Base-by-base conservation (phyloP, 2,797 vertebrate species). In the Brachymystax lenok region DNA sequence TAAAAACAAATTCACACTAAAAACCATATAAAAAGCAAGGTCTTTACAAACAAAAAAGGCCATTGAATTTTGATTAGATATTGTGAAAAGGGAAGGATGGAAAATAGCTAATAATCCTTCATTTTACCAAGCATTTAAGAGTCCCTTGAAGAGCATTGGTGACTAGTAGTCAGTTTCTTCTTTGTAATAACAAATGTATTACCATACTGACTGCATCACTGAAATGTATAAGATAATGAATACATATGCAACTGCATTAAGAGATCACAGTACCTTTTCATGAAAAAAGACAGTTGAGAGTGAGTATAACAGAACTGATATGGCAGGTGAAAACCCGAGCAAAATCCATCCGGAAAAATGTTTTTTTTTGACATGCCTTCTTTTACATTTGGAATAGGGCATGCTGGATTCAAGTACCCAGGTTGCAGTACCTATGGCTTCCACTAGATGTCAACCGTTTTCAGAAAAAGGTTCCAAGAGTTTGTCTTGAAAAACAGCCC, bases 121-220 rank as follows among this genome's bases (percentile, higher is more conserved):
- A 96, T 97, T 97, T 95, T 93, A 93, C 93, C 95, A 98, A 97
- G 97, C 97, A 98, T 97, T 98, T 97, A 88, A 84, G 35, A 40
- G 56, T 61, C 56, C 56, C 56, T 61, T 67, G 67, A 85, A 74
- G 83, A 91, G 81, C 84, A 87, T 80, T 82, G 80, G 82, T 85
- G 86, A 94, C 87, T 86, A 79, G 35, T 40, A 40, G 35, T 40
- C 35, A 40, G 35, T 8, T 1, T 79, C 80, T 88, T 86, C 71
- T 80, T 82, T 71, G 75, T 82, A 82, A 84, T 78, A 76, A 73
- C 77, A 69, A 74, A 56, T 78, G 54, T 83, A 3, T 78, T 73
- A 77, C 74, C 87, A 87, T 79, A 84, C 87, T 88, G 83, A 85
- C 77, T 46, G 35, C 78, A 86, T 61, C 77, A 84, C 73, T 35